phyloP scores from a whole-genome alignment of 2,888 invertebrate species.

The Apotomis turbidana region DNA sequence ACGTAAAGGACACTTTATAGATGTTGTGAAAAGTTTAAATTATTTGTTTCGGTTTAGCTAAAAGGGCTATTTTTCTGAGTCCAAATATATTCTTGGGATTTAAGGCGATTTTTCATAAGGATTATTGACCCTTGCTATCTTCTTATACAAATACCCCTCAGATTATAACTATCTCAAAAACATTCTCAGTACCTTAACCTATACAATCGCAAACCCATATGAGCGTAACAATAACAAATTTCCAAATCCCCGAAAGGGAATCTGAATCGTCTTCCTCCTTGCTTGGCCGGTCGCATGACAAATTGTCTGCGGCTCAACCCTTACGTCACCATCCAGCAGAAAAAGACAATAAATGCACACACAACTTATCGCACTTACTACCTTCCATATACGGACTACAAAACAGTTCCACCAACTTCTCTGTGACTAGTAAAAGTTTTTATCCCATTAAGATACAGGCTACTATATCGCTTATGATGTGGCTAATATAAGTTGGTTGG shows the following conservation, averaged over 20 bases:
- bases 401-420: constrained; percentile 8
- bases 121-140: constrained; percentile 3
- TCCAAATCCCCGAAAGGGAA: constrained; percentile 66
- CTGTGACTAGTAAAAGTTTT: neutral
- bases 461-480: constrained; percentile 18
- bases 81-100: too few relatives aligned
- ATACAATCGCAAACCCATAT: constrained; percentile 48
- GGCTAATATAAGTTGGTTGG: constrained; percentile 48
- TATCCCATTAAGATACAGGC: constrained; percentile 9
- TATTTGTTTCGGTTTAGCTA: too few relatives aligned
- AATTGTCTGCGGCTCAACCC: constrained; percentile 72
- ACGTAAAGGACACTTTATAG: too few relatives aligned
- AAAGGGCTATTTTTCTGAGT: too few relatives aligned
- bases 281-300: constrained; percentile 75
- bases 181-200: constrained; percentile 33
- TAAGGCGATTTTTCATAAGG: neutral
- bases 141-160: constrained; percentile 10
- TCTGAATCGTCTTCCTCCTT: constrained; percentile 59
- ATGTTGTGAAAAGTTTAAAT: too few relatives aligned
- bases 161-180: constrained; percentile 22
- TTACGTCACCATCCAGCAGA: constrained; percentile 25
- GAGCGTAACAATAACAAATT: constrained; percentile 73
- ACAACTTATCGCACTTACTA: neutral
- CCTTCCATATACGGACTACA: neutral
- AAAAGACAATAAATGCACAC: neutral